Evolutionary conservation across 2,797 vertebrate species (phyloP).

Genomic region (Spondyliosoma cantharus): DNA sequence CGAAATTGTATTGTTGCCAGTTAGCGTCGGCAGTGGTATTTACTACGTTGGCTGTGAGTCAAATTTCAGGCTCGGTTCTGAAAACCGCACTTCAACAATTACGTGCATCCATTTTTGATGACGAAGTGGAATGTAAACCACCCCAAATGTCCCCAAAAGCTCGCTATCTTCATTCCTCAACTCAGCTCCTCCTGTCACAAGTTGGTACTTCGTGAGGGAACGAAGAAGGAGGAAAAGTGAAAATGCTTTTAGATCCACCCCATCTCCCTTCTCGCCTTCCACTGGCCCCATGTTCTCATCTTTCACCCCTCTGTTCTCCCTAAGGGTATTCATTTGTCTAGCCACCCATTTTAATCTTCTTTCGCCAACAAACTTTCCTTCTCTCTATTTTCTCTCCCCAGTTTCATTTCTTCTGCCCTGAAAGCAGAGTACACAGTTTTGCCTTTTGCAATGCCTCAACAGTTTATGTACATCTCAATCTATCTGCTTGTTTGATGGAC

Average conservation of each 20-base stretch:
- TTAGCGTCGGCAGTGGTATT: neutral
- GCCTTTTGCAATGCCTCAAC: neutral
- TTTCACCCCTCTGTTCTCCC: slow-evolving; percentile 26
- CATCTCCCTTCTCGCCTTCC: neutral
- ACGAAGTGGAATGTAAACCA: slow-evolving; percentile 32
- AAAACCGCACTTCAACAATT: slow-evolving; percentile 28
- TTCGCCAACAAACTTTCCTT: slow-evolving; percentile 16
- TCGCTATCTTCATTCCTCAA: slow-evolving; percentile 23
- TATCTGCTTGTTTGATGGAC: neutral
- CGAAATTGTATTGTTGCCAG: neutral
- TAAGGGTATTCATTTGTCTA: slow-evolving; percentile 18
- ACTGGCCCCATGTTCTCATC: slow-evolving; percentile 15
- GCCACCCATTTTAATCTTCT: slow-evolving; percentile 4
- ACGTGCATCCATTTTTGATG: slow-evolving; percentile 21
- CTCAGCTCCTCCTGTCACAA: slow-evolving; percentile 11
- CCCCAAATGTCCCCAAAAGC: neutral
- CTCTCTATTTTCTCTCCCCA: slow-evolving; percentile 3
- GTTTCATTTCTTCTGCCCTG: neutral
- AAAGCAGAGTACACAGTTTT: neutral
- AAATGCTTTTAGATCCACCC: slow-evolving; percentile 22
- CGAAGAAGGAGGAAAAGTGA: slow-evolving; percentile 2
- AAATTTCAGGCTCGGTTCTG: slow-evolving; percentile 12
- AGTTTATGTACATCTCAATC: neutral
- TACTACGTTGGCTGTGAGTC: slow-evolving; percentile 12
- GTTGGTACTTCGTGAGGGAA: neutral